Base-by-base conservation (phyloP, 2,113 vertebrate genomes). In the Cairina moschata region DNA sequence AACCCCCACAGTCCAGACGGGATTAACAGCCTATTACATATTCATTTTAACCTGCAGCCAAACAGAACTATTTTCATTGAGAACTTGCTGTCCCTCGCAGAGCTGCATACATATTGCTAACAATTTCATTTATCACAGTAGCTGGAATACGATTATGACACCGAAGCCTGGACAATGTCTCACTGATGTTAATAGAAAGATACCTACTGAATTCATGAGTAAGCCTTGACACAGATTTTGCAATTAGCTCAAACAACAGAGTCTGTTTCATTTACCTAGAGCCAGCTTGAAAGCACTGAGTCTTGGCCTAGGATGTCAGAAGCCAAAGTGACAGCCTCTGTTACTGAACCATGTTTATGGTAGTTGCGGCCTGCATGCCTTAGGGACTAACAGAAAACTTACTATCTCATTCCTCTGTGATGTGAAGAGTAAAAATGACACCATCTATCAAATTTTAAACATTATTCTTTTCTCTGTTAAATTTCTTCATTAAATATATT, bases 41-140 rank as follows among this genome's bases (percentile, higher is more conserved):
- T 68, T 86, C 31, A 91, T 84, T 95, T 84, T 86, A 91, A 93
- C 75, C 89, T 78, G 55, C 46, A 94, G 73, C 48, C 56, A 76
- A 91, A 92, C 28, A 79, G 83, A 52, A 40, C 50, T 72, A 50
- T 88, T 94, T 88, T 84, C 83, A 89, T 5, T 44, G 73, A 91
- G 54, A 93, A 23, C n/a, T 87, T 52, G 20, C 62, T 76, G 40
- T 18, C 71, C 62, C 58, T 85, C 28, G 22, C 52, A 62, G 55
- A 90, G 40, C 42, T 38, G 14, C 32, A 58, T 34, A 84, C 50
- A 76, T 73, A 71, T 17, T 73, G 62, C 81, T 88, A 90, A 75
- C 26, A 71, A 83, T 72, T 60, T 32, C n/a, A 84, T 93, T 78
- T 89, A 91, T 94, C 62, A 94, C 76, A 60, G 46, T 20, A 52